Base-by-base conservation (phyloP, 2,888 invertebrate genomes). In the Xanthia icteritia region DNA sequence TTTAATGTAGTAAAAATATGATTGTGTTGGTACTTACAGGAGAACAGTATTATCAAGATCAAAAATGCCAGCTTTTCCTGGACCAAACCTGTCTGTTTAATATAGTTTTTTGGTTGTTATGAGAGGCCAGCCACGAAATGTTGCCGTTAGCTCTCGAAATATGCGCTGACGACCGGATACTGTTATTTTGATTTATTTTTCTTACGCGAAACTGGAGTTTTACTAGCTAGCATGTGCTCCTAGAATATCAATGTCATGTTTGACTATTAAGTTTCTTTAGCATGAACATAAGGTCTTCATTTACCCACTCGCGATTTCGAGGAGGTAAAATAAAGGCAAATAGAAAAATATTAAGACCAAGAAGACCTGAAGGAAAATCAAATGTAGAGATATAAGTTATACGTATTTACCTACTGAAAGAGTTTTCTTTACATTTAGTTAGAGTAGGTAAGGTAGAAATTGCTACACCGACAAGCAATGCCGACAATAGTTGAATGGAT, bases 181-280 rank as follows among this genome's bases (percentile, higher is more conserved):
- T 72, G 77, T 76, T 85, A 82, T 81, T 79, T 66, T 81, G 61
- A 67, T 86, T 74, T 75, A 77, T 79, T 85, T 87, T 73, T 79
- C 73, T 73, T 64, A 68, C 60, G 86, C 11, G 17, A 82, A 73
- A 56, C 66, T 66, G 36, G 56, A 61, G 73, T 82, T 85, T 71
- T 82, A 76, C 51, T 76, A 51, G 58, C 63, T 31, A 23, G 36
- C 51, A 64, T 63, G 48, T 65, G 71, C 63, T 70, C 27, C 27
- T 73, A 64, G 54, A 80, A 72, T 73, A 64, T 48, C 54, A 45
- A 82, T 73, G 60, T 51, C 54, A 61, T 71, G 8, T 56, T 63
- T 27, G 48, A n/a, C 15, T 36, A 63, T 51, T 36, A 58, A n/a
- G 45, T 64, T 51, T 81, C 20, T 79, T 58, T 63, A 31, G 15